These are phyloP conservation scores for Biston stratarius DNA, from an alignment of 2,888 invertebrate species.

Conservation along the genomic window DNA sequence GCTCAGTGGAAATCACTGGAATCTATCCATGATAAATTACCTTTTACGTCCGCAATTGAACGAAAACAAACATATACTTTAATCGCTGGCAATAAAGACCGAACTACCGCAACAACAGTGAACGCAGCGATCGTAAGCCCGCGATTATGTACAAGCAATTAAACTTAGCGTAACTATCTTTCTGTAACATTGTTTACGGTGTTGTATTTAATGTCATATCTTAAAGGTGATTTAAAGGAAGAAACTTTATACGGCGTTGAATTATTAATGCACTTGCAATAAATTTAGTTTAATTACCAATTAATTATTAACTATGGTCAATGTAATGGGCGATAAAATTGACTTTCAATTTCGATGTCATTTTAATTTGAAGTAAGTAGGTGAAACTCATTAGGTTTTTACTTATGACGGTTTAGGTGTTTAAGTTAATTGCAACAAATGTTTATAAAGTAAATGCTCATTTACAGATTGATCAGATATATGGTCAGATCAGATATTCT, in stretches of 20 bases:
- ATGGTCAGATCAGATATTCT: no score
- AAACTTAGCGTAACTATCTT: constrained; percentile 48
- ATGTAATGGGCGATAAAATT: constrained; percentile 1
- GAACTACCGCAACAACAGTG: constrained; percentile 32
- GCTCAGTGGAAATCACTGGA: constrained; percentile 56
- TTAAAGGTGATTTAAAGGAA: constrained; percentile 38
- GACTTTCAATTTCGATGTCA: not conserved
- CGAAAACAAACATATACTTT: constrained; percentile 40
- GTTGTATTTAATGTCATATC: constrained; percentile 44
- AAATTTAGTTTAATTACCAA: constrained; percentile 12
- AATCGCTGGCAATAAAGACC: constrained; percentile 40
- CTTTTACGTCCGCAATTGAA: constrained; percentile 33
- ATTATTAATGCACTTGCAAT: constrained; percentile 9
- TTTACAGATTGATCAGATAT: no score
- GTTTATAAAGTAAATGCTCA: not conserved
- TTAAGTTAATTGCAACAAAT: not conserved
- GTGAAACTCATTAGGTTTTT: no score
- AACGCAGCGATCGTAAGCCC: constrained; percentile 39
- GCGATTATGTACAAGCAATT: constrained; percentile 52
- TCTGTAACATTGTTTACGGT: constrained; percentile 47
- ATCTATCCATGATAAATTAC: constrained; percentile 62
- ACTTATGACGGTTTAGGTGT: not conserved
- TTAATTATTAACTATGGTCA: constrained; percentile 11
- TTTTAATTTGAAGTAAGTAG: not conserved
- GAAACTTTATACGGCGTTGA: constrained; percentile 29